A percentile compares a stretch with the other conserved stretches of the same genome.
Conservation (phyloP, 2,113 vertebrate genomes). For the Percina caprodes region DNA sequence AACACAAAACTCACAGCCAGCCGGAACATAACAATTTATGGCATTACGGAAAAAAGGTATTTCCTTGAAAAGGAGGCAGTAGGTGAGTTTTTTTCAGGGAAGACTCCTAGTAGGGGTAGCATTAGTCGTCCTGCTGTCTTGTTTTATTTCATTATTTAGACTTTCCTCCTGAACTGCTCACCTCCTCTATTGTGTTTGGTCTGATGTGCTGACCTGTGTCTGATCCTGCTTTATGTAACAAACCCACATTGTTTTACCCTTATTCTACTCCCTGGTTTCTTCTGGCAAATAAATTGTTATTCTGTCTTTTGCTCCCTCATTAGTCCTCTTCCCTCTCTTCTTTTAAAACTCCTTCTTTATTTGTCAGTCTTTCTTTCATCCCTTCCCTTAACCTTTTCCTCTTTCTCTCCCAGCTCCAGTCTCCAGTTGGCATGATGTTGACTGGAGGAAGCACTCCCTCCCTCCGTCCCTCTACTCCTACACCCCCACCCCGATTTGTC, state of each 20-base stretch:
- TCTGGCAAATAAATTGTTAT: conserved; percentile 31
- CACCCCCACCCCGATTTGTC: not conserved
- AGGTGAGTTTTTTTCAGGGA: conserved; percentile 26
- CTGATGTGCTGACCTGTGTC: conserved; percentile 53
- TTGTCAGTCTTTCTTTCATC: not conserved
- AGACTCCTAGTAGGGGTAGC: not conserved
- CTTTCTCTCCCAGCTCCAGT: not conserved
- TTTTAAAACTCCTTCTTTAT: not conserved
- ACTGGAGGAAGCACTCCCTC: conserved; percentile 12
- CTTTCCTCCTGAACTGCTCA: conserved; percentile 25
- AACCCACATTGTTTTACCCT: conserved; percentile 48
- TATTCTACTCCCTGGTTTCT: conserved; percentile 23
- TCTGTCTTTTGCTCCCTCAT: conserved; percentile 5
- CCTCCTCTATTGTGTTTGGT: conserved; percentile 43
- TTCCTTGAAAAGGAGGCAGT: conserved; percentile 9
- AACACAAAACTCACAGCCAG: too few relatives aligned
- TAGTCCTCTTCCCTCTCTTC: not conserved
- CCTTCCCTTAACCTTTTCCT: not conserved
- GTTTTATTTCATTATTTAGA: conserved; percentile 51
- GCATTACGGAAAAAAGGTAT: conserved; percentile 9
- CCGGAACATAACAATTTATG: conserved; percentile 3
- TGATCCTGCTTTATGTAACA: conserved; percentile 65
- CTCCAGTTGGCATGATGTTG: not conserved
- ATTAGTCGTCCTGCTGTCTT: conserved; percentile 35
- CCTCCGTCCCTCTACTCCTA: not conserved